Conservation (phyloP, 2,888 invertebrate species). For the Phortica magna region DNA sequence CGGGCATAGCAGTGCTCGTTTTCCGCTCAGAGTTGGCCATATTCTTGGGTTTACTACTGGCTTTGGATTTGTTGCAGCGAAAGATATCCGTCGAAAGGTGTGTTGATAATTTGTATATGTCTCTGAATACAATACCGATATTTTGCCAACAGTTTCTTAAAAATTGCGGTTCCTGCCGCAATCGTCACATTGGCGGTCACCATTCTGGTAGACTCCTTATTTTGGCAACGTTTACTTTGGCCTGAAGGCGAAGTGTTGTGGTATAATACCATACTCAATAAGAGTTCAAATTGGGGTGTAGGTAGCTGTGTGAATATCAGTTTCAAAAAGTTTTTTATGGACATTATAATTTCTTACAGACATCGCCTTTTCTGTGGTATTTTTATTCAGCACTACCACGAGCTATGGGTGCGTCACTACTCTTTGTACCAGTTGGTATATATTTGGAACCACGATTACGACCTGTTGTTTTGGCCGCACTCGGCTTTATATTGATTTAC, state of each 20-base stretch:
- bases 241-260: slow-evolving; percentile 98
- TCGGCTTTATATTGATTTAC: slow-evolving; percentile 91
- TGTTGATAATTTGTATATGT: slow-evolving; percentile 44
- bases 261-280: slow-evolving; percentile 96
- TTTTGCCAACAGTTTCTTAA: slow-evolving; percentile 81
- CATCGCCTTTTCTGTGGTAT: slow-evolving; percentile 97
- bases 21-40: slow-evolving; percentile 94
- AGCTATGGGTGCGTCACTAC: slow-evolving; percentile 88
- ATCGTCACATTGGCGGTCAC: slow-evolving; percentile 84
- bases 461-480: slow-evolving; percentile 84
- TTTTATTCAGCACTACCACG: slow-evolving; percentile 98
- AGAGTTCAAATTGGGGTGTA: slow-evolving; percentile 98
- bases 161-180: slow-evolving; percentile 86
- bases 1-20: slow-evolving; percentile 93
- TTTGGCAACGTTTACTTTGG: slow-evolving; percentile 95
- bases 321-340: neutral
- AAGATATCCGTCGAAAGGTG: slow-evolving; percentile 85
- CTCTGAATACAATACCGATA: slow-evolving; percentile 2
- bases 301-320: slow-evolving; percentile 82
- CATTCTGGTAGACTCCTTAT: slow-evolving; percentile 91
- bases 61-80: slow-evolving; percentile 87
- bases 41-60: slow-evolving; percentile 90
- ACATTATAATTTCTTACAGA: slow-evolving; percentile 79
- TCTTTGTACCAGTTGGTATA: slow-evolving; percentile 88
- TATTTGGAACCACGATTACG: slow-evolving; percentile 86